Evolutionary conservation across 23 tunicate species (phyloP).

Genomic region (Oikopleura vanhoeffeni): DNA sequence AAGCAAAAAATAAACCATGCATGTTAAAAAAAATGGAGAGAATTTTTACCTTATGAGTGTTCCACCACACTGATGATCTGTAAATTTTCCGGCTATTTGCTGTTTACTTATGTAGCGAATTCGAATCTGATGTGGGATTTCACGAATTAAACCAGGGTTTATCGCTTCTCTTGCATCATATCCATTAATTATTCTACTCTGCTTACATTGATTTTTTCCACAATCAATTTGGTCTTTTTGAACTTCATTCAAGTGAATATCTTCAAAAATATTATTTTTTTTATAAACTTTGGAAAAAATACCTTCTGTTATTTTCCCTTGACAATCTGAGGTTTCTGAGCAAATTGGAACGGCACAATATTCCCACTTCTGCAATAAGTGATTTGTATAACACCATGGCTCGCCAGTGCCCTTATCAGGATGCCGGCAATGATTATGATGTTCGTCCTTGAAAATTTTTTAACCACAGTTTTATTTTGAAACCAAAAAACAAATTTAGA

Average conservation of each 20-base stretch:
- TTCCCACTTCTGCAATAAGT: not conserved
- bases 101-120: not conserved
- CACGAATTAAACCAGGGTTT: too few species aligned
- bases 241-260: not conserved
- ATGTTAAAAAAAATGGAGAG: too few species aligned
- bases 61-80: not conserved
- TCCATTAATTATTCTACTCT: not conserved
- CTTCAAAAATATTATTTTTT: too few species aligned
- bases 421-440: not conserved
- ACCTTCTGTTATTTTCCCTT: too few species aligned
- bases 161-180: not conserved
- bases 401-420: not conserved
- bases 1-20: too few species aligned
- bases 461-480: too few species aligned
- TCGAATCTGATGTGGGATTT: not conserved
- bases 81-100: not conserved
- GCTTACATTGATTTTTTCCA: not conserved
- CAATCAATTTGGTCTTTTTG: not conserved
- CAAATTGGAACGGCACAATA: not conserved
- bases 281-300: too few species aligned
- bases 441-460: not conserved
- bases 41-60: too few species aligned
- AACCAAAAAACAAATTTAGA: too few species aligned
- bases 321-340: not conserved
- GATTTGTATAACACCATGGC: not conserved